Base-by-base conservation (phyloP, 2,113 vertebrate species). In the Psittacus erithacus region DNA sequence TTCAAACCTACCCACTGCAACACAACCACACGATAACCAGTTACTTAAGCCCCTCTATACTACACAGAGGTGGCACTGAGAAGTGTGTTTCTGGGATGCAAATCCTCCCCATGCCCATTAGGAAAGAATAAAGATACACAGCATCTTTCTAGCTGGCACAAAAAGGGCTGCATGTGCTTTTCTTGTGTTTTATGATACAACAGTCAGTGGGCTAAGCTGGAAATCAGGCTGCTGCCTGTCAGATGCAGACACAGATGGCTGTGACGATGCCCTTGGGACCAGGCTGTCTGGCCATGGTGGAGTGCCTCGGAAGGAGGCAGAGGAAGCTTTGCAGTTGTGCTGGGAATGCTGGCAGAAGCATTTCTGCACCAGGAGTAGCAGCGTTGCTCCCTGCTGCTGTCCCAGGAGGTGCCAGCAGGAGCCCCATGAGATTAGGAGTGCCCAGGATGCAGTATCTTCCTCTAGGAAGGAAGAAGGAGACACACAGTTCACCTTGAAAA, bases 191-290 rank as follows among this genome's bases (percentile, higher is more conserved):
- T 35, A 46, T 81, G 50, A 25, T 11, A 71, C 64, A 68, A 1
- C 49, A 88, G 82, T 22, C 85, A 47, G 49, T 1, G 74, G 79
- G 82, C 89, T 95, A 6, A 68, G 77, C 87, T 85, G 91, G 41
- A 38, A 57, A 27, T 3, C 33, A 60, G 91, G 74, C 85, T 90
- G 93, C 84, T 93, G 90, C 88, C 94, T 88, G 92, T 77, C 90
- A 86, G 53, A 6, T n/a, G 80, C 64, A 75, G 85, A 27, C 14
- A 23, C 0, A 38, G 92, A 64, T 59, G 90, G 57, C 79, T 92
- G 71, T 93, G 93, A 81, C 60, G 55, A 4, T 55, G 71, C 79
- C 92, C 85, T 41, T 17, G 23, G 86, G 86, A 81, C 38, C 86
- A 50, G 73, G 65, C 92, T 87, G 82, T 0, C 79, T 88, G 80